Base-by-base conservation (phyloP, 1,140 invertebrate species). In the Drosophila arizonae region DNA sequence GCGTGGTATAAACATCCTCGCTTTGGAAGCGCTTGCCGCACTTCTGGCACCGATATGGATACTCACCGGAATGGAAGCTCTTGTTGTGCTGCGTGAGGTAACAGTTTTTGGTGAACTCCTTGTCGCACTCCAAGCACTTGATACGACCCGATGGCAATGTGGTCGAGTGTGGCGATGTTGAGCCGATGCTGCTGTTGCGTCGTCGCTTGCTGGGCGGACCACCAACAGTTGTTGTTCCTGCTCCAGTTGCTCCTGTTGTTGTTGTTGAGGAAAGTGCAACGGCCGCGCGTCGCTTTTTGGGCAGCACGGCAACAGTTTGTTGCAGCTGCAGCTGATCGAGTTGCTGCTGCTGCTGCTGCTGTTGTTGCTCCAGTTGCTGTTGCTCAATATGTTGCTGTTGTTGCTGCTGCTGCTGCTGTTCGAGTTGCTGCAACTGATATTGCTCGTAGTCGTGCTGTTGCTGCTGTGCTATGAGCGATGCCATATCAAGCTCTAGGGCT, bases 1-100 rank as follows among this genome's bases (percentile, higher is more conserved):
- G 96, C 61, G 95, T 94, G 24, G 94, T 93, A 81, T 95, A 95
- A 3, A 93, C 92, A 3, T 93, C 92, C 48, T 95, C 94, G 70
- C 93, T 93, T 3, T 94, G 93, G 92, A 97, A 97, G 4, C 96
- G 94, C 90, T 97, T 97, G 41, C 97, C 96, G 89, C 97, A 97
- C 57, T 95, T 94, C 60, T 93, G 92, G 82, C 97, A 98, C 90
- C 97, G 97, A 90, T 94, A 97, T 3, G 96, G 96, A 87, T 96
- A 97, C 76, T 95, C 95, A 46, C 96, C 97, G 43, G 94, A 94
- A 90, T 98, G 97, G 92, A 97, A 97, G 70, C 96, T 96, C 91
- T 97, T 97, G 91, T 96, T 96, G 92, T 97, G 97, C 90, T 97
- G 97, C 36, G 96, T 97, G 17, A 97, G 92, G 87, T 97, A 97